Conservation (phyloP, 2,888 invertebrate species). For the Melanchra persicariae region DNA sequence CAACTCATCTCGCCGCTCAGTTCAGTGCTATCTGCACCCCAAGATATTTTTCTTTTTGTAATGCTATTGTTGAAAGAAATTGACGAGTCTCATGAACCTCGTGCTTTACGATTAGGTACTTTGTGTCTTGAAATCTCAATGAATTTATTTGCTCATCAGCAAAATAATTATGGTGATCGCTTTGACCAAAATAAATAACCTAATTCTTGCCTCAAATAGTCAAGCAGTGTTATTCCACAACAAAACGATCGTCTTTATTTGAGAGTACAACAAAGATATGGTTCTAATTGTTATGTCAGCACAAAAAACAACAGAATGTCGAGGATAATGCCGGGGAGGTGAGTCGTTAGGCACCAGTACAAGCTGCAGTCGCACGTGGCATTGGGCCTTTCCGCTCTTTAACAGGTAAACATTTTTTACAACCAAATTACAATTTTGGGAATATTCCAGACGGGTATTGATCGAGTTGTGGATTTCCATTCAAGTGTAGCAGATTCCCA, state of each 20-base stretch:
- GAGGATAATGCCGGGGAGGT: constrained; percentile 65
- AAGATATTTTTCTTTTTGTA: constrained; percentile 89
- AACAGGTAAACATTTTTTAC: constrained; percentile 89
- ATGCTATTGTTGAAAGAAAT: constrained; percentile 86
- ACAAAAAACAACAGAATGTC: constrained; percentile 66
- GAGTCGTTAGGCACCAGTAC: constrained; percentile 65
- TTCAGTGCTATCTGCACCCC: constrained; percentile 85
- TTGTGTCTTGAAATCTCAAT: constrained; percentile 29
- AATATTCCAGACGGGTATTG: constrained; percentile 82
- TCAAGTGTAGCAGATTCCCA: constrained; percentile 73
- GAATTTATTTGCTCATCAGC: constrained; percentile 26
- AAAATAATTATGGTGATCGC: background rate
- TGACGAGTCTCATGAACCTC: constrained; percentile 71
- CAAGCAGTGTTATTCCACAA: background rate
- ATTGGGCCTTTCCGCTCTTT: constrained; percentile 87
- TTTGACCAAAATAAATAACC: constrained; percentile 2
- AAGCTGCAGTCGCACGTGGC: constrained; percentile 89
- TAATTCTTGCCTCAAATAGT: background rate
- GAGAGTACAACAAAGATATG: constrained; percentile 48
- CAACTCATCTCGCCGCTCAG: constrained; percentile 89
- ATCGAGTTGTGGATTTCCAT: constrained; percentile 72
- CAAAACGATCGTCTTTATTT: constrained; percentile 39
- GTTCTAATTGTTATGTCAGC: constrained; percentile 67
- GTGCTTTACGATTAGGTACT: constrained; percentile 54
- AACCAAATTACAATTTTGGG: constrained; percentile 79